Conservation (phyloP, 2,113 vertebrate species). For the Dasyprocta punctata region DNA sequence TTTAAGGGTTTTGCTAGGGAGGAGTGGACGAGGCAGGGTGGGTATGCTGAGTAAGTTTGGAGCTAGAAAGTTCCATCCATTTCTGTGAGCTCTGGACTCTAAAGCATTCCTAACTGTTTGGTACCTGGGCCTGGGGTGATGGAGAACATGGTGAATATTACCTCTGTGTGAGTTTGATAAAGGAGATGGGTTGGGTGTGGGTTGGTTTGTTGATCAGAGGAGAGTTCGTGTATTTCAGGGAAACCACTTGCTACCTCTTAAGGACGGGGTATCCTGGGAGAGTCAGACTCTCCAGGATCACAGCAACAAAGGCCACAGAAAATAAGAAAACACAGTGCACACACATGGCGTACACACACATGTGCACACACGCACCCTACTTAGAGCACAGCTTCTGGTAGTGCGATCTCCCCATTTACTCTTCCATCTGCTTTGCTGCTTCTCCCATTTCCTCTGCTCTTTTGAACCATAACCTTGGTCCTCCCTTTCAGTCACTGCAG, state of each 20-base stretch:
- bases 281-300: not conserved
- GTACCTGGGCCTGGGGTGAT: not conserved
- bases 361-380: accelerated
- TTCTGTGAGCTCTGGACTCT: not conserved
- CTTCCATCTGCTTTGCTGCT: not conserved
- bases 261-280: not conserved
- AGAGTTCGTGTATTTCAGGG: not conserved
- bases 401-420: not conserved
- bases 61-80: too few species aligned
- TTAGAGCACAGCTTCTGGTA: too few species aligned
- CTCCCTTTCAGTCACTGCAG: not conserved
- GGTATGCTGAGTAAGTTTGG: not conserved
- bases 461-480: not conserved
- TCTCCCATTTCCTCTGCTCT: not conserved
- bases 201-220: not conserved
- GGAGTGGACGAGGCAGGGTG: too few species aligned
- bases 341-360: not conserved
- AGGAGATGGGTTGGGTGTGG: not conserved
- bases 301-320: not conserved
- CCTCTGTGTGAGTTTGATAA: not conserved
- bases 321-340: not conserved
- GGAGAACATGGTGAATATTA: too few species aligned
- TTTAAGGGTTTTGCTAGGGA: not conserved
- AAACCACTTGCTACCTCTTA: not conserved
- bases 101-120: not conserved